Base-by-base conservation (phyloP, 2,113 vertebrate species). In the Microtus ochrogaster region DNA sequence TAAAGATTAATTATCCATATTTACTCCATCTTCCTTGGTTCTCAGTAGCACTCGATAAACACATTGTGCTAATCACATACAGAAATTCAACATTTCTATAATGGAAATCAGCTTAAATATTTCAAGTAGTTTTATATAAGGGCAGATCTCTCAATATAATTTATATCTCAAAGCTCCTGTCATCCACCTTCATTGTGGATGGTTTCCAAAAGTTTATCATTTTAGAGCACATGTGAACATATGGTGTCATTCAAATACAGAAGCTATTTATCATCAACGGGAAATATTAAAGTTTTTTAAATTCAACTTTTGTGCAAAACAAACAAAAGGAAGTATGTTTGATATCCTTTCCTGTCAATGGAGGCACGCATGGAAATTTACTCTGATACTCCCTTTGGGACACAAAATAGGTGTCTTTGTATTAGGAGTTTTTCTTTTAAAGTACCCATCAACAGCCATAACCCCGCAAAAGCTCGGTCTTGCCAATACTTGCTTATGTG, bases 391-490 rank as follows among this genome's bases (percentile, higher is more conserved):
- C 39, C 97, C 92, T 96, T 90, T 58, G 95, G 90, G 88, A 93
- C 93, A 92, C 78, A 95, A 79, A 82, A 39, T 96, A 96, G 96
- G 95, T 97, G 81, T 97, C 97, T 98, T 98, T 96, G 90, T 94
- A 97, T 97, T 96, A 49, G 0, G 96, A 84, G 30, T 66, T 89
- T 97, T 91, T 93, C 92, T 94, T 98, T 97, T 97, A 63, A 94
- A 94, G 96, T 91, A 97, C 98, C 97, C 94, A 97, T 94, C 84
- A 98, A 91, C 77, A 93, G 89, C 89, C 95, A 65, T 52, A 90
- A 82, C 81, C 95, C 81, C 95, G 91, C 88, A 88, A 83, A 98
- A 97, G 96, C 94, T 91, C 94, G 96, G 10, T 77, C 77, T 92
- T 97, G 94, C 84, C 97, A 88, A 28, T 97, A 96, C 58, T 93